A percentile compares a stretch with the other conserved stretches of the same genome.
Conservation (phyloP, 2,888 invertebrate genomes). For the Netelia melanura region DNA sequence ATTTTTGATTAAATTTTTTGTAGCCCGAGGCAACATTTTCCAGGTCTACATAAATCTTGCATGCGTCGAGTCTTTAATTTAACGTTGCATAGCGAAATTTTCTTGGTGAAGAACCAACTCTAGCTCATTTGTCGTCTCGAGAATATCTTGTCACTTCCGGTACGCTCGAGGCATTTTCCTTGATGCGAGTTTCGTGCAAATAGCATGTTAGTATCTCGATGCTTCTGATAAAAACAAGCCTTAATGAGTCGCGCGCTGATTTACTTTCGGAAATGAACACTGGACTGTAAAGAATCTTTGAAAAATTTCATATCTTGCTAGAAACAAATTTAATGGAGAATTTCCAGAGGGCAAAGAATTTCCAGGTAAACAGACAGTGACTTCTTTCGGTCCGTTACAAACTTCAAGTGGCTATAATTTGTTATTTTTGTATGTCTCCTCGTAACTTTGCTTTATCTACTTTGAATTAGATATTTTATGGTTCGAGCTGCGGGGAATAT, state of each 20-base stretch:
- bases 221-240: neutral
- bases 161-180: constrained; percentile 19
- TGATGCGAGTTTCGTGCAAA: constrained; percentile 14
- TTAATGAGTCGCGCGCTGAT: neutral
- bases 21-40: too few relatives aligned
- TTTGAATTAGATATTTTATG: constrained; percentile 20
- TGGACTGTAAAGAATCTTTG: neutral
- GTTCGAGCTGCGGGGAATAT: neutral
- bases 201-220: neutral
- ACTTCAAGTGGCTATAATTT: neutral
- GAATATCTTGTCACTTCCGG: constrained; percentile 55
- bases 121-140: constrained; percentile 38
- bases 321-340: neutral
- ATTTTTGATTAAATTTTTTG: too few relatives aligned
- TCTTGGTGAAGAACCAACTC: constrained; percentile 33
- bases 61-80: constrained; percentile 28
- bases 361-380: neutral
- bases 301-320: neutral
- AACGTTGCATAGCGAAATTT: constrained; percentile 15
- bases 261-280: neutral
- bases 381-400: neutral
- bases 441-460: constrained; percentile 13
- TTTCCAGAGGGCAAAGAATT: neutral
- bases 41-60: neutral
- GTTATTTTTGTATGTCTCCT: neutral